Evolutionary conservation across 2,888 invertebrate species (phyloP), one percentile per base, ranked within the genome.

Genomic region (Brachycybe producta): DNA sequence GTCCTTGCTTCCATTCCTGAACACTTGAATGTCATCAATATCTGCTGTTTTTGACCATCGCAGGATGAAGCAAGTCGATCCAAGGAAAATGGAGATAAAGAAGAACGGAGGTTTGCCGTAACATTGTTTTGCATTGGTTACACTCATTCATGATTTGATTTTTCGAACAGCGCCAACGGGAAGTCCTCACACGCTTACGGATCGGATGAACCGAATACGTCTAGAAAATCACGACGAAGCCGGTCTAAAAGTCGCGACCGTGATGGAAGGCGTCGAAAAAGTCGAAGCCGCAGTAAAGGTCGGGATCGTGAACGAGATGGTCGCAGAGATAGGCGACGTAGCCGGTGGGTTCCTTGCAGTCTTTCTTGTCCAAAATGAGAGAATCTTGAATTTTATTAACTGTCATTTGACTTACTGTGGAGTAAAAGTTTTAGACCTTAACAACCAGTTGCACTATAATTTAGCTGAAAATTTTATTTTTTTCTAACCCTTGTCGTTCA

Each of bases 201-300:
- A 8, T 32, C 11, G 11, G 8, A 32, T 32, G 32, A 32, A 11
- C n/a, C 13, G 32, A 32, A n/a, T 11, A 32, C n/a, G 23, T 19
- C 23, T 35, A 23, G 64, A 61, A 68, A 67, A n/a, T n/a, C n/a
- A n/a, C 58, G 61, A 55, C 55, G 63, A 13, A 64, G 70, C 46
- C 72, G 74, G 45, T 73, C 75, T 24, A 54, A 59, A 4, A 57
- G 57, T 26, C 36, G 53, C 26, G 54, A 30, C 36, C n/a, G 28
- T 42, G n/a, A n/a, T n/a, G n/a, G n/a, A n/a, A n/a, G n/a, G n/a
- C 24, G 61, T 49, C 59, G 62, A 54, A 49, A 15, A 54, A n/a
- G 55, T 51, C 56, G 57, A 5, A 56, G 56, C 34, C 40, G 55
- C 30, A 55, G 59, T 17, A 55, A 57, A 42, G 59, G 58, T 44